Evolutionary conservation across 2,797 vertebrate species (phyloP).

Genomic region (Halcyon chelicuti): DNA sequence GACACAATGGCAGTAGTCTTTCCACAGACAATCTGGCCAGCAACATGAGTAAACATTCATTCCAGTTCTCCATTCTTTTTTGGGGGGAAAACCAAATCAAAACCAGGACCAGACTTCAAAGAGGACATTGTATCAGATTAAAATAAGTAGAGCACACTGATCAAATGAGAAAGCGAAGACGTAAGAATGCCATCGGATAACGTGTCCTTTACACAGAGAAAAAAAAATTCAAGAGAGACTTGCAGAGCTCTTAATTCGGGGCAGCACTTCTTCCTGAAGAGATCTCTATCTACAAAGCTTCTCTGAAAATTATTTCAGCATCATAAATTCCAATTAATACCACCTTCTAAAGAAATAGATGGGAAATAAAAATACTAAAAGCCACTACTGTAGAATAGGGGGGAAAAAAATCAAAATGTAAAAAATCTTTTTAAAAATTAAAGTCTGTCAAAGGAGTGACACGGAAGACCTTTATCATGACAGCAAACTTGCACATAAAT

Average conservation of each 20-base stretch:
- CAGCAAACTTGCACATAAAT: neutral
- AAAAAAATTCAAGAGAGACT: neutral
- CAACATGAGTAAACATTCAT: neutral
- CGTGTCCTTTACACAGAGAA: neutral
- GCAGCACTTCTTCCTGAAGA: neutral
- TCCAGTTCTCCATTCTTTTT: neutral
- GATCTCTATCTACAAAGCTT: neutral
- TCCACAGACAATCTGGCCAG: neutral
- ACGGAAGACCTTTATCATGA: neutral
- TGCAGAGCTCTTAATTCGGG: neutral
- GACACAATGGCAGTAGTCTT: neutral
- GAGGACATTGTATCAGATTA: neutral
- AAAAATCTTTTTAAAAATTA: neutral
- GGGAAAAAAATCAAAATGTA: neutral
- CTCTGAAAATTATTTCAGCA: neutral
- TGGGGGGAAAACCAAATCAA: neutral
- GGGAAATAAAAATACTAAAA: constrained; percentile 17
- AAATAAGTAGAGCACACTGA: neutral
- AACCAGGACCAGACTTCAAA: neutral
- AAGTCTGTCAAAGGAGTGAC: neutral
- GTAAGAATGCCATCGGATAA: neutral
- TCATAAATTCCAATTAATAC: neutral
- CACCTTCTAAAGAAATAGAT: neutral
- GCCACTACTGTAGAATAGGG: neutral
- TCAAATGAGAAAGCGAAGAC: neutral